Base-by-base conservation (phyloP, 2,797 vertebrate genomes). In the Myotis daubentonii region DNA sequence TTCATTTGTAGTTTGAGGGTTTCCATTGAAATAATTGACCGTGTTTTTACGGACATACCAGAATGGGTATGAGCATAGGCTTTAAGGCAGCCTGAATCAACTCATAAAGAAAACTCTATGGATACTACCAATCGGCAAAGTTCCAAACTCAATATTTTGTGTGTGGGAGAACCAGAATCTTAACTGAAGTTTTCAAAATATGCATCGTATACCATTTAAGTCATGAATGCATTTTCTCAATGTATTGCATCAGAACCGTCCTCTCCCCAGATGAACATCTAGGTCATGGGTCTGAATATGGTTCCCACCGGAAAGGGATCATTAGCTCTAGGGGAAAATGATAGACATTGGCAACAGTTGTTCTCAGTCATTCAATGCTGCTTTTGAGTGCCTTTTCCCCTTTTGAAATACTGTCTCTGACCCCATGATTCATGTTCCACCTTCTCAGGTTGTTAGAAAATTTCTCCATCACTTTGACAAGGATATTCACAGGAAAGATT, bases 101-200 rank as follows among this genome's bases (percentile, higher is more conserved):
- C 11, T 9, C 1, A 2, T 30, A 75, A 83, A 85, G n/a, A 76
- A 44, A 86, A 91, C 72, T 4, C 0, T 11, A 41, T 16, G 28
- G 66, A 79, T 5, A 15, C 41, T 47, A 70, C 7, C n/a, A 33
- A 84, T 12, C 19, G 17, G 20, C 53, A 66, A 19, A 66, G 65
- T 25, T 81, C 36, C 38, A 83, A 79, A 79, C 8, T 65, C 38
- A 8, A 1, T 57, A 57, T 19, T 17, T 74, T 88, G n/a, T 71
- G 38, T 65, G 28, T 6, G 5, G 8, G 28, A 38, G 30, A 83
- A 72, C 7, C 47, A 85, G 90, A 53, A 70, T 44, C 10, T 70
- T 82, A 81, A n/a, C 8, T 30, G 57, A 65, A 66, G 62, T n/a
- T 93, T 93, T 76, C n/a, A 81, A 91, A 83, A 82, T 57, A n/a